phyloP scores from a whole-genome alignment of 2,797 vertebrate species.

The Sebastolobus altivelis region DNA sequence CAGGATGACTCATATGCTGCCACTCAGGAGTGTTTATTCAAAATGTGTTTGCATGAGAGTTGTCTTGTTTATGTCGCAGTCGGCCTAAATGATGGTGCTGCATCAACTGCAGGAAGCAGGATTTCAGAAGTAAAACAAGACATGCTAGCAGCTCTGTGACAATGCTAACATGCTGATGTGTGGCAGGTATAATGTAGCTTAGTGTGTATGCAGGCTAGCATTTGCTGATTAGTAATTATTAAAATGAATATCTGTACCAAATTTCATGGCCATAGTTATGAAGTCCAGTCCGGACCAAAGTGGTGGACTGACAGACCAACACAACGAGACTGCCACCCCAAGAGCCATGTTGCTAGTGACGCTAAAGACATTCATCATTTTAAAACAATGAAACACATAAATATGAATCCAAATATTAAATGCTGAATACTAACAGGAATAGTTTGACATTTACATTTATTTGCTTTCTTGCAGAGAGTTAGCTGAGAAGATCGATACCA shows the following conservation, averaged over 20 bases:
- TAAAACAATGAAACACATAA: background rate
- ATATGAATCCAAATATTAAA: background rate
- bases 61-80: background rate
- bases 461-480: no score
- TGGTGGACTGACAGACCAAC: background rate
- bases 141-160: background rate
- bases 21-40: background rate
- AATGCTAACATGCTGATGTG: background rate
- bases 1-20: constrained; percentile 16
- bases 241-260: background rate
- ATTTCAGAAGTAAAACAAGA: background rate
- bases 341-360: background rate
- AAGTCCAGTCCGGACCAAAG: background rate
- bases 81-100: background rate
- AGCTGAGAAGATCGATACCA: no score
- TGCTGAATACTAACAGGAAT: no score
- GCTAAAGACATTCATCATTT: background rate
- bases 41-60: background rate
- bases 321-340: no score
- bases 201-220: background rate
- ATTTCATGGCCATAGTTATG: background rate
- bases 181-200: background rate
- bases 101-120: background rate
- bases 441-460: no score
- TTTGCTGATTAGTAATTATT: background rate